Base-by-base conservation (phyloP, 2,113 vertebrate genomes). In the Merops nubicus region DNA sequence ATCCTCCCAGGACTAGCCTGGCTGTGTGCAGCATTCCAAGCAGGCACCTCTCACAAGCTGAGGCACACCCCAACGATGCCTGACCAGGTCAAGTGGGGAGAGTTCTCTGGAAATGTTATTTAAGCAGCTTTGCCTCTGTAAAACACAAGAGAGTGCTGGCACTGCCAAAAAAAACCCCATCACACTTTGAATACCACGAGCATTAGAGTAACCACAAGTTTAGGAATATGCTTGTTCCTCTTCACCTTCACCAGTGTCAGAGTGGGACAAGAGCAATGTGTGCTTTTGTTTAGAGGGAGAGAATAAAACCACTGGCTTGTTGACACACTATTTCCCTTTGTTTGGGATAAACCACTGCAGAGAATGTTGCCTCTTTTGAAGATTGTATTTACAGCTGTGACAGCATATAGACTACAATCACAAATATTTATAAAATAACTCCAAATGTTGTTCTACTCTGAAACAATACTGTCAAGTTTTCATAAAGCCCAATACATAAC, bases 371-470 rank as follows among this genome's bases (percentile, higher is more conserved):
- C 85, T 97, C 85, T 97, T 85, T 38, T 80, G 59, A 91, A 79
- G 67, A 16, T 4, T 38, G 15, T 57, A 73, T 69, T 95, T 85
- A 79, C 31, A 60, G 78, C 51, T 16, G 33, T 45, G 67, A 82
- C 91, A 94, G 67, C 5, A 6, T 62, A 69, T 59, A 90, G 67
- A 94, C 45, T 26, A 79, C 17, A 8, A 50, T 14, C 74, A 29
- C 63, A 96, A 96, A 85, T 83, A 90, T 91, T 96, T 95, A 88
- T 47, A 53, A 73, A 60, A 78, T 69, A 42, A 7, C 38, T 64
- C 56, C 53, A 87, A 82, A 82, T 57, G 48, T 33, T 86, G 64
- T 20, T 89, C 43, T 69, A 21, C 69, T 62, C 59, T 79, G 23
- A 48, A 94, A 73, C 40, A 69, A 40, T 23, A 79, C 75, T 74